Conservation (phyloP, 2,888 invertebrate genomes). For the Drosophila phalerata region DNA sequence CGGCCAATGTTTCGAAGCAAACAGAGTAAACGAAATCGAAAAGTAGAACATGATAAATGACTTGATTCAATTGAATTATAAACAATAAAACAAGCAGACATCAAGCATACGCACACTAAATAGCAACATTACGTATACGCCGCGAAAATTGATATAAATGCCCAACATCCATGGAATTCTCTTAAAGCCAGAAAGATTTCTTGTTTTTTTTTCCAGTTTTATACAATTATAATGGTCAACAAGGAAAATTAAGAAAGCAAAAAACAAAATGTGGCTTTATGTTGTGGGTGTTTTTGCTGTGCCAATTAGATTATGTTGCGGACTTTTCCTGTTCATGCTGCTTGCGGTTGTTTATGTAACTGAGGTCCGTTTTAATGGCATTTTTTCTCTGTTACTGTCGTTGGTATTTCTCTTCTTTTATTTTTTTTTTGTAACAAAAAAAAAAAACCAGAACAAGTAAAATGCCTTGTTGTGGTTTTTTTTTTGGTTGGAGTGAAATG, state of each 20-base stretch:
- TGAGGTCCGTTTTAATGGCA: conserved; percentile 50
- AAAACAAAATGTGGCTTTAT: conserved; percentile 34
- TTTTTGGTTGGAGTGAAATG: conserved; percentile 18
- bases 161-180: conserved; percentile 9
- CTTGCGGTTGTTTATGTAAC: conserved; percentile 35
- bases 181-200: conserved; percentile 3
- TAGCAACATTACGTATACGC: conserved; percentile 43
- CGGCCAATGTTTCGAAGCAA: conserved; percentile 13
- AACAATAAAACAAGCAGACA: conserved; percentile 57
- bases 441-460: conserved; percentile 14
- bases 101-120: conserved; percentile 50
- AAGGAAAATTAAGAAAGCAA: conserved; percentile 27
- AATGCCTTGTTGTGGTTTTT: conserved; percentile 37
- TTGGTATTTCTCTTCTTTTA: conserved; percentile 12
- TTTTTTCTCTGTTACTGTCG: conserved; percentile 18
- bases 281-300: conserved; percentile 22
- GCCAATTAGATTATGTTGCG: conserved; percentile 58
- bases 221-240: conserved; percentile 47
- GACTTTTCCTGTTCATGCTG: conserved; percentile 21
- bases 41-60: conserved; percentile 73
- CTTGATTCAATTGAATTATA: conserved; percentile 73
- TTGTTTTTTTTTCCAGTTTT: conserved; percentile 2
- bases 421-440: conserved; percentile 5
- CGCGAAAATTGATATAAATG: conserved; percentile 31
- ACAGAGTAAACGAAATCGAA: conserved; percentile 39